Base-by-base conservation (phyloP, 1,140 invertebrate genomes). In the Ostrea edulis region DNA sequence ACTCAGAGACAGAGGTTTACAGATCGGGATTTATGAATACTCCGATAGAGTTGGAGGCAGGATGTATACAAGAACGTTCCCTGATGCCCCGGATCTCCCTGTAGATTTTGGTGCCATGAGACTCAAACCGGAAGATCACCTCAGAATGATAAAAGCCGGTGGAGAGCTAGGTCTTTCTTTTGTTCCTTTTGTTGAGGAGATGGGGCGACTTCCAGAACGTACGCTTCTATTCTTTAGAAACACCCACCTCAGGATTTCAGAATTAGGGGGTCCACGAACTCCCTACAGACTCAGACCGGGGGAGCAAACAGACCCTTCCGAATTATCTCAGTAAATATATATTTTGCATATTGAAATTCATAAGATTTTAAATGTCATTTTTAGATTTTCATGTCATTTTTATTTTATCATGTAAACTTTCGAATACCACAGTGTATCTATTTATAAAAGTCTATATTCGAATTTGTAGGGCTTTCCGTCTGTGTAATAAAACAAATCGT, bases 21-120 rank as follows among this genome's bases (percentile, higher is more conserved):
- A 55, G 52, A 83, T 91, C 17, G 84, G 82, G 11, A 55, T 91
- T n/a, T 89, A 87, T 58, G 90, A 91, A 55, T 87, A 87, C 44
- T 89, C 89, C 5, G 84, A 90, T 44, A 17, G 89, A 58, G 25
- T 91, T 52, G 90, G 90, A 55, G 89, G 90, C 5, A 83, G 90
- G 14, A 52, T 88, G 22, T 86, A 71, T n/a, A 90, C 89, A 14
- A 44, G 25, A 12, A 35, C 17, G 12, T 82, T 91, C 9, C 58
- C 86, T 12, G 58, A 44, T 14, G 82, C 86, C 0, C 86, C 62
- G n/a, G 85, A 88, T 51, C 44, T 89, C 8, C 82, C 62, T 53
- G 68, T 88, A 0, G 90, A 91, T 44, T 81, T 91, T 51, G 90
- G 90, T 8, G 89, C 82, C 0, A 89, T 90, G 85, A 85, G 88